Evolutionary conservation across 1,140 invertebrate genomes (phyloP).

Genomic region (Riptortus pedestris): DNA sequence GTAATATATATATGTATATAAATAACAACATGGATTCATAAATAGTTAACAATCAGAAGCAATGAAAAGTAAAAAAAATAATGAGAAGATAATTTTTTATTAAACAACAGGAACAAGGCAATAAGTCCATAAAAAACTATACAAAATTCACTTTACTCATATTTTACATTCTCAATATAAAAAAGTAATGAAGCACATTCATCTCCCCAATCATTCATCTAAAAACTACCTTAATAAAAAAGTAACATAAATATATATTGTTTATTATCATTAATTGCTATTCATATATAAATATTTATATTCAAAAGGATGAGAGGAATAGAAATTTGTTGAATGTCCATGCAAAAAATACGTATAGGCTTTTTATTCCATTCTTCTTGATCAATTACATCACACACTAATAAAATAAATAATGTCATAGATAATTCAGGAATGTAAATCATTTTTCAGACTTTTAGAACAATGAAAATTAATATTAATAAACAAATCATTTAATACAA

Average conservation of each 20-base stretch:
- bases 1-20: neutral
- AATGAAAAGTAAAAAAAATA: conserved; percentile 1
- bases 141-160: neutral
- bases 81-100: neutral
- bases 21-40: conserved; percentile 14
- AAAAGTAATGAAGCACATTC: neutral
- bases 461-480: neutral
- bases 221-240: neutral
- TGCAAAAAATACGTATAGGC: neutral
- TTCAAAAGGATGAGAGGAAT: neutral
- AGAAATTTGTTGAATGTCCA: neutral
- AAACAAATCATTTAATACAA: neutral
- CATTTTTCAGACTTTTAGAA: neutral
- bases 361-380: neutral
- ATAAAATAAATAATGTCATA: neutral
- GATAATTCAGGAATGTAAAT: neutral
- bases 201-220: neutral
- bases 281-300: neutral
- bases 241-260: conserved; percentile 18
- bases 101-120: conserved; percentile 9
- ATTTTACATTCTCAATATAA: neutral
- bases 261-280: neutral
- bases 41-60: conserved; percentile 16
- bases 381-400: neutral
- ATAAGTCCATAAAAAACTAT: neutral